These are phyloP conservation scores for Antheraea yamamai DNA, from an alignment of 2,888 invertebrate genomes.

Conservation along the genomic window DNA sequence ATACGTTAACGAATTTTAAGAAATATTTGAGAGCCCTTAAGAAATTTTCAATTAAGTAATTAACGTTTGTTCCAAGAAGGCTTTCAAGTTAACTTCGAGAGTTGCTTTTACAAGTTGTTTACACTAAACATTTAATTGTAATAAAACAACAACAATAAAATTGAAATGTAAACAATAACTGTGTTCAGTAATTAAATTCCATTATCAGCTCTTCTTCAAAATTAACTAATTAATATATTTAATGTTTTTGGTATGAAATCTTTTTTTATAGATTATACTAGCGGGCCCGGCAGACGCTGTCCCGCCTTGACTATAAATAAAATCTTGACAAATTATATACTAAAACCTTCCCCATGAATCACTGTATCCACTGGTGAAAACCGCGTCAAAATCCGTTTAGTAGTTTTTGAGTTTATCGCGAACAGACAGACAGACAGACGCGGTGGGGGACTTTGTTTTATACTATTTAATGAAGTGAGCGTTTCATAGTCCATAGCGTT, in stretches of 20 bases:
- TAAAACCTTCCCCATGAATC: too few species aligned
- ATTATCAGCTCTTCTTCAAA: neutral
- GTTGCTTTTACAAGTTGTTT: constrained; percentile 30
- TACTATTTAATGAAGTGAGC: too few species aligned
- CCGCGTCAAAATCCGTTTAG: too few species aligned
- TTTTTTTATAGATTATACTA: too few species aligned
- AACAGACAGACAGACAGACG: too few species aligned
- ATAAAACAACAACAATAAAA: constrained; percentile 26
- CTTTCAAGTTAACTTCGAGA: constrained; percentile 27
- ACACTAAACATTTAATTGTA: constrained; percentile 32
- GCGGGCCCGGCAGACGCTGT: too few species aligned
- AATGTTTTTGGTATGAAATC: neutral
- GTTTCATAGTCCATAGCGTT: too few species aligned
- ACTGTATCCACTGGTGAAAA: too few species aligned
- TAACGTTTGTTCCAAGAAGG: constrained; percentile 28
- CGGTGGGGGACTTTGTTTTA: too few species aligned
- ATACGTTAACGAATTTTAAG: neutral
- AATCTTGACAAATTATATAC: too few species aligned
- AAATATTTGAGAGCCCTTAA: constrained; percentile 1
- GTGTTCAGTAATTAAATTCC: constrained; percentile 6
- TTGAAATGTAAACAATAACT: constrained; percentile 18
- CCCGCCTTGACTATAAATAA: too few species aligned
- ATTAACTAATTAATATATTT: neutral
- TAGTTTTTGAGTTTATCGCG: too few species aligned
- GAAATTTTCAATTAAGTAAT: constrained; percentile 25